phyloP scores from a whole-genome alignment of 2,888 invertebrate genomes.

The Torymus texanus region DNA sequence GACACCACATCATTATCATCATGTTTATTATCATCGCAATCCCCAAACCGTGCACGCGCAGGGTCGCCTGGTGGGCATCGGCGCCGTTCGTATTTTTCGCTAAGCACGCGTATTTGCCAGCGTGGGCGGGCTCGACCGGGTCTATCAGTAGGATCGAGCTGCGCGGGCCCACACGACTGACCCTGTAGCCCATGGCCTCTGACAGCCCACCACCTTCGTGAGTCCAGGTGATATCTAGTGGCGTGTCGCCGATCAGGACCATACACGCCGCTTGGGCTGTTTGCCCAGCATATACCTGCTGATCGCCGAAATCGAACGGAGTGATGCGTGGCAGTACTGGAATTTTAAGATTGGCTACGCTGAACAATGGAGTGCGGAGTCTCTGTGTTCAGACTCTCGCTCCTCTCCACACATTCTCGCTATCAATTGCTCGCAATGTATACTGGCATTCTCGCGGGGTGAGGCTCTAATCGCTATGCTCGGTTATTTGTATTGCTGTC shows the following conservation, averaged over 20 bases:
- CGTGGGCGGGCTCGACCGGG: slow-evolving; percentile 75
- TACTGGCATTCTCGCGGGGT: no score
- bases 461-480: no score
- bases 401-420: no score
- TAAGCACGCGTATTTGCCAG: slow-evolving; percentile 79
- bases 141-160: slow-evolving; percentile 75
- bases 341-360: slow-evolving; percentile 30
- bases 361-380: no score
- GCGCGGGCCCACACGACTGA: slow-evolving; percentile 71
- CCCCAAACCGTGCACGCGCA: slow-evolving; percentile 80
- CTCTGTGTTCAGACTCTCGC: no score
- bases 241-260: slow-evolving; percentile 79
- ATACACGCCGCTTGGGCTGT: slow-evolving; percentile 85
- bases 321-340: slow-evolving; percentile 88
- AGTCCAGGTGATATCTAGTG: slow-evolving; percentile 78
- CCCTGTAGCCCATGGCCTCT: slow-evolving; percentile 69
- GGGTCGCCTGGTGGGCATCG: slow-evolving; percentile 76
- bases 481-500: no score
- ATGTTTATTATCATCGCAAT: slow-evolving; percentile 14
- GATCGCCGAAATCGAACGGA: slow-evolving; percentile 87
- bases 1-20: background rate
- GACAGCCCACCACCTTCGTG: slow-evolving; percentile 76
- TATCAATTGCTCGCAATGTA: no score
- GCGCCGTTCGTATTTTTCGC: slow-evolving; percentile 78
- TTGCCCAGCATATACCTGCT: slow-evolving; percentile 86